phyloP scores from a whole-genome alignment of 2,888 invertebrate genomes.

The Pristionchus maxplancki region DNA sequence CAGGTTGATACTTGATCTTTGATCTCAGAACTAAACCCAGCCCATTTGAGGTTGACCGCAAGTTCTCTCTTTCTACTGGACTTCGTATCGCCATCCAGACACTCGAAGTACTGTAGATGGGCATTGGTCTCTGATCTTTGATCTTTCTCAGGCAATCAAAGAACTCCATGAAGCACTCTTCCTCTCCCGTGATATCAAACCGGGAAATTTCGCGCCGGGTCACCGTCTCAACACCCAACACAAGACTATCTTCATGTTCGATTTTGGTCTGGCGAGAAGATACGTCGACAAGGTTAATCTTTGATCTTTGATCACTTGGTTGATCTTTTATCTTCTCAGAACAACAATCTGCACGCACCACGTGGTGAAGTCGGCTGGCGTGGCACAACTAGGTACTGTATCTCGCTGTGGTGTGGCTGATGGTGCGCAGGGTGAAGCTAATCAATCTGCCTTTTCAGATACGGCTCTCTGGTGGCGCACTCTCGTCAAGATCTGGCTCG shows the following conservation, averaged over 20 bases:
- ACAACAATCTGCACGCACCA: conserved; percentile 56
- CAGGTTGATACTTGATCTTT: conserved; percentile 30
- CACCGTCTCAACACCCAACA: conserved; percentile 52
- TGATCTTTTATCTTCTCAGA: conserved; percentile 48
- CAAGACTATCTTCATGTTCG: conserved; percentile 60
- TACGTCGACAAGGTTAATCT: conserved; percentile 55
- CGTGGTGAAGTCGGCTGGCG: conserved; percentile 69
- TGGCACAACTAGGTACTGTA: conserved; percentile 62
- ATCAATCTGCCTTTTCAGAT: conserved; percentile 40
- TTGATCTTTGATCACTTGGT: conserved; percentile 15
- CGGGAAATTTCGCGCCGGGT: conserved; percentile 65
- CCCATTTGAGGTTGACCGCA: conserved; percentile 54
- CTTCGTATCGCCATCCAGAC: conserved; percentile 66
- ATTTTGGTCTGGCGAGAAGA: conserved; percentile 56
- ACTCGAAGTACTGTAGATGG: conserved; percentile 50
- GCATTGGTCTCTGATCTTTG: conserved; percentile 10
- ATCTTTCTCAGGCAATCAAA: conserved; percentile 57
- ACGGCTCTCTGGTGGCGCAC: conserved; percentile 67
- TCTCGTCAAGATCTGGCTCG: conserved; percentile 62
- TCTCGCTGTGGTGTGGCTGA: background rate
- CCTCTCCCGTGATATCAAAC: conserved; percentile 61
- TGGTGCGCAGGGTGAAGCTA: background rate
- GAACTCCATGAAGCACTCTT: conserved; percentile 63
- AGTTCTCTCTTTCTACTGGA: conserved; percentile 65
- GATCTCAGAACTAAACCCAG: conserved; percentile 48